Evolutionary conservation across 2,888 invertebrate species (phyloP).

Genomic region (Lutraria lutraria): DNA sequence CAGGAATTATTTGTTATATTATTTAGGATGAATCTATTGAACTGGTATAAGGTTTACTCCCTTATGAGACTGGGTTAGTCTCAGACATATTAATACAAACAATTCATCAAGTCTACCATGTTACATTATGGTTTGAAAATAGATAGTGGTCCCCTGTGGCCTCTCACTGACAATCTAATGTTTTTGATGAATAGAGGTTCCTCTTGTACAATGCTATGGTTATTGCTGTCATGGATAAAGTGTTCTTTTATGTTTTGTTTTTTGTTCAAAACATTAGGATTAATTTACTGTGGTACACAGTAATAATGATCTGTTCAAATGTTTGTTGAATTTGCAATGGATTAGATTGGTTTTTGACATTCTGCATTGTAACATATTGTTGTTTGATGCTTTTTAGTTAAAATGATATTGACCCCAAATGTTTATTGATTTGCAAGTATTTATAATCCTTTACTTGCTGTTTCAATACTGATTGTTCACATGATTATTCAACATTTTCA

Average conservation of each 20-base stretch:
- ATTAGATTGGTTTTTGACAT: too few species aligned
- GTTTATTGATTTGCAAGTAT: too few species aligned
- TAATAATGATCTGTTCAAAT: background rate
- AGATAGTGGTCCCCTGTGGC: constrained; percentile 53
- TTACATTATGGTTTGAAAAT: constrained; percentile 68
- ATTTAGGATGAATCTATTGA: constrained; percentile 8
- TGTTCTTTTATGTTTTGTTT: constrained; percentile 10
- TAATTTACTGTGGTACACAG: background rate
- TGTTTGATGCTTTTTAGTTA: too few species aligned
- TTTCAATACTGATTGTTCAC: too few species aligned
- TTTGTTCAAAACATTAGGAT: background rate
- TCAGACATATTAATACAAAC: constrained; percentile 63
- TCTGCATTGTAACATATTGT: too few species aligned
- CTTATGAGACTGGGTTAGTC: constrained; percentile 12
- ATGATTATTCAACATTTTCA: too few species aligned
- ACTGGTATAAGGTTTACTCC: background rate
- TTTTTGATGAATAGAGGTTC: constrained; percentile 23
- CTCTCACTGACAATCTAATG: constrained; percentile 41
- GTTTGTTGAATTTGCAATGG: background rate
- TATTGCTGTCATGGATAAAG: background rate
- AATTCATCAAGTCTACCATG: constrained; percentile 63
- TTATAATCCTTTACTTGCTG: too few species aligned
- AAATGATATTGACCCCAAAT: too few species aligned
- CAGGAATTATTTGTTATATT: background rate
- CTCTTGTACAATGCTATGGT: background rate